These are phyloP conservation scores for Nasonovia ribisnigri DNA, from an alignment of 2,888 invertebrate species.

Conservation along the genomic window DNA sequence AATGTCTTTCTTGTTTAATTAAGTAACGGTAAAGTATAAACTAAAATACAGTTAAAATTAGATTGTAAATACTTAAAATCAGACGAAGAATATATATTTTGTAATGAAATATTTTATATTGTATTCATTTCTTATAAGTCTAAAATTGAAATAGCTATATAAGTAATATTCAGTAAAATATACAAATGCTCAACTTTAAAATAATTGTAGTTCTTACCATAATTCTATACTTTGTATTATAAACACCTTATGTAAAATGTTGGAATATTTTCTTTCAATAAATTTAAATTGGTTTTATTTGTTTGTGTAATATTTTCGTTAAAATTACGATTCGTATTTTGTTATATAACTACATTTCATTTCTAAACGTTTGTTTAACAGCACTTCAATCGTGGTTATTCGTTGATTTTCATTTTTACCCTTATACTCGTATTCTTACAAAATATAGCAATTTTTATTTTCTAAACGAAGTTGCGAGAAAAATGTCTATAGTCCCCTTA, in stretches of 20 bases:
- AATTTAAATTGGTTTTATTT: conserved; percentile 22
- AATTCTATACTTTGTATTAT: background rate
- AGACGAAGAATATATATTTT: background rate
- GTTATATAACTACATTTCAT: conserved; percentile 14
- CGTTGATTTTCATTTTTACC: conserved; percentile 13
- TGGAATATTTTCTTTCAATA: conserved; percentile 14
- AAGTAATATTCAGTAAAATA: background rate
- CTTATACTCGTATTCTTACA: background rate
- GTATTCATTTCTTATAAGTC: background rate
- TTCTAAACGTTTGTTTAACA: conserved; percentile 48
- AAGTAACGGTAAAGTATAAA: background rate
- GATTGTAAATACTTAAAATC: background rate
- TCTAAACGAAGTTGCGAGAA: conserved; percentile 36
- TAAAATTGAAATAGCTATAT: background rate
- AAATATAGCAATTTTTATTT: conserved; percentile 54
- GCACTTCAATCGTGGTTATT: conserved; percentile 49
- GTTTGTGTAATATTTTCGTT: conserved; percentile 12
- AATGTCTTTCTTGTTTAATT: background rate
- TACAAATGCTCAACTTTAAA: background rate
- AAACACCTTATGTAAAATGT: background rate
- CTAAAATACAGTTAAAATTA: background rate
- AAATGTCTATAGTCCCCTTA: conserved; percentile 47
- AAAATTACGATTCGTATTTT: background rate
- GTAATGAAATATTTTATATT: background rate
- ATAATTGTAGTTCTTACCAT: background rate